Evolutionary conservation across 1,140 invertebrate species (phyloP), one percentile per base, ranked within the genome.

Genomic region (Myzus persicae): DNA sequence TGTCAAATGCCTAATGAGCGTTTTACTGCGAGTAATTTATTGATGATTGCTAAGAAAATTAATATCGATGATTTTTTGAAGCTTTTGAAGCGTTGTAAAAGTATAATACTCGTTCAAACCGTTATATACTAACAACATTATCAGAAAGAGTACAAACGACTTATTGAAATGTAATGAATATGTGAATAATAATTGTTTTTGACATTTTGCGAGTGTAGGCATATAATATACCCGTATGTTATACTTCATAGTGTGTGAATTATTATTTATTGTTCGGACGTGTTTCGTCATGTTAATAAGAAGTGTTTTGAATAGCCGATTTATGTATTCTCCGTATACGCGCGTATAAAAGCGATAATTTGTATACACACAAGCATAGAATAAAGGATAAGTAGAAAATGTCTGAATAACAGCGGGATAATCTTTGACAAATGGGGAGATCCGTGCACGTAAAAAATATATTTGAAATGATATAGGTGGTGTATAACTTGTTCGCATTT

Each of bases 361-460:
- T 38, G 46, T 24, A n/a, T 67, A 67, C 44, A 42, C 20, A 87
- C 31, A 20, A 87, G 42, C 42, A 6, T 22, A 9, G 31, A 87
- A 88, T 51, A 26, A 20, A 88, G n/a, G 48, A 51, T 51, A 51
- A n/a, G 46, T 5, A 8, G 46, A 88, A 88, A 88, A 88, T 24
- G n/a, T 48, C 20, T n/a, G 46, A 51, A 22, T 88, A n/a, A 51
- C 18, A 46, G 24, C 31, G 14, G 42, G 26, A 87, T 87, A 87
- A 87, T 87, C 84, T 87, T n/a, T 87, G 42, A 87, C 42, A 46
- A 87, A 87, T 87, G 46, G 26, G 26, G 42, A 44, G 84, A 87
- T 87, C 31, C 14, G 24, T 42, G 11, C 24, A 84, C 38, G 82
- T 26, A 40, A 31, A 42, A 84, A n/a, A 22, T 51, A 11, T 67